phyloP scores from a whole-genome alignment of 2,888 invertebrate species.

The Pyrgus malvae region DNA sequence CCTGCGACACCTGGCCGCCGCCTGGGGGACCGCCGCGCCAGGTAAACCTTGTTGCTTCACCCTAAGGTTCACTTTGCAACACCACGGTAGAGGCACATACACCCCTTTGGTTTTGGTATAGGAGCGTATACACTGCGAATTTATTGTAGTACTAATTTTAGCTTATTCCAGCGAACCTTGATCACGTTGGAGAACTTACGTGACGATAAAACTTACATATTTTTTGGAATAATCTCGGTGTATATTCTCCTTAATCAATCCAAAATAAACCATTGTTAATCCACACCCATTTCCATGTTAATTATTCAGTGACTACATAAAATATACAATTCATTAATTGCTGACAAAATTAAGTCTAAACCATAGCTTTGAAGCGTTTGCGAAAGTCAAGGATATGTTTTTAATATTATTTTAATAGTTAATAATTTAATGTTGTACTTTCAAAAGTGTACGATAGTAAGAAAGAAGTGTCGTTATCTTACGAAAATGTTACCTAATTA shows the following conservation, averaged over 20 bases:
- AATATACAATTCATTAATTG: too few species aligned
- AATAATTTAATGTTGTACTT: too few species aligned
- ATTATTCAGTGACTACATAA: too few species aligned
- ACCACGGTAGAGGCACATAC: slow-evolving; percentile 6
- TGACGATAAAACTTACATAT: too few species aligned
- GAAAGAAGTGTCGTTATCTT: too few species aligned
- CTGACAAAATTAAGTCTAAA: background rate
- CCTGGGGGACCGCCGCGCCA: slow-evolving; percentile 54
- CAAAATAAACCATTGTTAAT: background rate
- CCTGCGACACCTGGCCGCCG: slow-evolving; percentile 67
- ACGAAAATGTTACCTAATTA: too few species aligned
- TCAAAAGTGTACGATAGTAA: too few species aligned
- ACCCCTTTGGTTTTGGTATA: background rate
- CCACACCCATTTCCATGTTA: background rate
- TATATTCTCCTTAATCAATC: background rate
- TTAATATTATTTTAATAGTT: too few species aligned
- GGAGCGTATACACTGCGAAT: slow-evolving; percentile 1
- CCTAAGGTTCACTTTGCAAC: slow-evolving; percentile 3
- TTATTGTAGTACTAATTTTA: background rate
- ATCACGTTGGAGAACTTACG: too few species aligned
- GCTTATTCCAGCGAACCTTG: background rate
- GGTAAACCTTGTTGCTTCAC: slow-evolving; percentile 43
- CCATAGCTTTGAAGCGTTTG: too few species aligned
- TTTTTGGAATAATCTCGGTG: too few species aligned
- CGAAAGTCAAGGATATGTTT: too few species aligned